Percentiles rank a stretch among this genome's conserved stretches.
Evolutionary conservation across 1,140 invertebrate species (phyloP).

Genomic region (Drosophila nebulosa): DNA sequence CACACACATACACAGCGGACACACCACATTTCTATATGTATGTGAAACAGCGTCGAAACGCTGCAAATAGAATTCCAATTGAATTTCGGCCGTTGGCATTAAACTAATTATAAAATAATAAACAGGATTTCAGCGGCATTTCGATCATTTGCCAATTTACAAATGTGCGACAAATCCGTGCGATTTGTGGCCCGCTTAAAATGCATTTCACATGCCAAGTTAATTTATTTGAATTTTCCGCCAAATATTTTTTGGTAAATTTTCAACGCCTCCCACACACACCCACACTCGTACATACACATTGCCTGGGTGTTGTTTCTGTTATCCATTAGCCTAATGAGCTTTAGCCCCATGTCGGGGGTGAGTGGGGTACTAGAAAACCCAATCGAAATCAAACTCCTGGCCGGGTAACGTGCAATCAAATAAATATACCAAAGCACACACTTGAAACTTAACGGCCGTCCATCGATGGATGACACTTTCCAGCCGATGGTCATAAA

Average conservation of each 20-base stretch:
- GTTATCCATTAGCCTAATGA: slow-evolving; percentile 71
- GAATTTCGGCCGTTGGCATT: slow-evolving; percentile 45
- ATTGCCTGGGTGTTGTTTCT: slow-evolving; percentile 11
- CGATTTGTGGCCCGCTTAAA: slow-evolving; percentile 62
- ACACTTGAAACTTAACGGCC: slow-evolving; percentile 67
- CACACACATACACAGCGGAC: not conserved
- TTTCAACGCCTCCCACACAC: slow-evolving; percentile 10
- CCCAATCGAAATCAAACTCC: slow-evolving; percentile 22
- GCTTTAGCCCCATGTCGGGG: slow-evolving; percentile 36
- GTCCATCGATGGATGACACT: slow-evolving; percentile 71
- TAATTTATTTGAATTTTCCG: slow-evolving; percentile 68
- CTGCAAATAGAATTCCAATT: slow-evolving; percentile 50
- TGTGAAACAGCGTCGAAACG: not conserved
- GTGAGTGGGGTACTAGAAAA: not conserved
- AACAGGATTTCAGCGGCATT: slow-evolving; percentile 68
- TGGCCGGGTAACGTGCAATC: slow-evolving; percentile 43
- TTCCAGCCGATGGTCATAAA: slow-evolving; percentile 68
- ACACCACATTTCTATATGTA: no score
- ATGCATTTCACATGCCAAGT: slow-evolving; percentile 56
- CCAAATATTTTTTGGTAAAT: slow-evolving; percentile 6
- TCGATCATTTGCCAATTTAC: slow-evolving; percentile 68
- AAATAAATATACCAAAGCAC: slow-evolving; percentile 64
- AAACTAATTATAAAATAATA: slow-evolving; percentile 75
- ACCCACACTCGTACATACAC: not conserved
- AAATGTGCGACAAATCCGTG: slow-evolving; percentile 63